These are phyloP conservation scores for Drosophila sechellia DNA, from an alignment of 1,140 invertebrate species.

Conservation along the genomic window DNA sequence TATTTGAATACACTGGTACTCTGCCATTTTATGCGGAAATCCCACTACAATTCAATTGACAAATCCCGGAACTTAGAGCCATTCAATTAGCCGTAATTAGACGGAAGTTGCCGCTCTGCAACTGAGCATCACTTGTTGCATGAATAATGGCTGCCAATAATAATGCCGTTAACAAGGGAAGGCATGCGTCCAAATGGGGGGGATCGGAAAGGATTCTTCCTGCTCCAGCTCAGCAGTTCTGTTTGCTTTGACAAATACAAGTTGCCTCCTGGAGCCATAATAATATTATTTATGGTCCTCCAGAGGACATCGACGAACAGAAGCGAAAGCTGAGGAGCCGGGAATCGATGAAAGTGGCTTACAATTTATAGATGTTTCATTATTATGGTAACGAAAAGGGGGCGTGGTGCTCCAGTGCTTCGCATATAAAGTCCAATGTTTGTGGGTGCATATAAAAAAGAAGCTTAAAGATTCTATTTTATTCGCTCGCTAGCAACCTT, in stretches of 20 bases:
- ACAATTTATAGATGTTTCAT: slow-evolving; percentile 69
- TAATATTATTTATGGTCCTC: slow-evolving; percentile 77
- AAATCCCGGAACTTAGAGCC: slow-evolving; percentile 12
- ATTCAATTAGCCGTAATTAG: slow-evolving; percentile 60
- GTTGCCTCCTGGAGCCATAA: slow-evolving; percentile 75
- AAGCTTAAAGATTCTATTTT: slow-evolving; percentile 30
- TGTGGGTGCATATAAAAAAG: slow-evolving; percentile 7
- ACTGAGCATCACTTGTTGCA: slow-evolving; percentile 65
- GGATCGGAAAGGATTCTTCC: slow-evolving; percentile 16
- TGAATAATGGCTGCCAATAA: slow-evolving; percentile 65
- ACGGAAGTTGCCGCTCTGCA: slow-evolving; percentile 25
- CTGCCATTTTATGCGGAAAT: slow-evolving; percentile 5
- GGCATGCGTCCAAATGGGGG: not conserved
- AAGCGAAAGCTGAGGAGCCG: not conserved
- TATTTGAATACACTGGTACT: too few species aligned
- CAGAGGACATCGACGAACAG: slow-evolving; percentile 1
- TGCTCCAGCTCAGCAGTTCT: slow-evolving; percentile 36
- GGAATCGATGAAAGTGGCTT: slow-evolving; percentile 33
- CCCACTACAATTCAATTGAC: slow-evolving; percentile 40
- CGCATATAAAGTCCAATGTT: slow-evolving; percentile 45
- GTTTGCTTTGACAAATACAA: slow-evolving; percentile 78
- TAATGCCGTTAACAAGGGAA: slow-evolving; percentile 27
- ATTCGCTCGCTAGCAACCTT: slow-evolving; percentile 59
- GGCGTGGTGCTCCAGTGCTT: slow-evolving; percentile 4
- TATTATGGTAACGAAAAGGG: slow-evolving; percentile 37